phyloP scores from a whole-genome alignment of 2,797 vertebrate species.

The Eulemur mongoz region DNA sequence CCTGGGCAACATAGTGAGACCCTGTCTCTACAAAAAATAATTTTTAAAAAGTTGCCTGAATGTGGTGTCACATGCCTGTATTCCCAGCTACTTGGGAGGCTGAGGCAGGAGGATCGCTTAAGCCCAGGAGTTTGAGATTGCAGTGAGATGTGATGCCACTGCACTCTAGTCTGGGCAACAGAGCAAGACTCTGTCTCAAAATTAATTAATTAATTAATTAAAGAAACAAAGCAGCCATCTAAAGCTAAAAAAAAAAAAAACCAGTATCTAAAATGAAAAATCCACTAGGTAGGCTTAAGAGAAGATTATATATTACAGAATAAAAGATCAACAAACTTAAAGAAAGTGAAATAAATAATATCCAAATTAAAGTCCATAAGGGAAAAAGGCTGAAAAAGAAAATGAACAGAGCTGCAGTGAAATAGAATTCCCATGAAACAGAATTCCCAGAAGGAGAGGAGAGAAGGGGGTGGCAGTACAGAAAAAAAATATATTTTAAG shows the following conservation, averaged over 20 bases:
- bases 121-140: not conserved
- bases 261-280: not conserved
- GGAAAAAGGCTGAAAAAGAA: not conserved
- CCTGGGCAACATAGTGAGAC: no score
- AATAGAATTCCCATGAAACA: not conserved
- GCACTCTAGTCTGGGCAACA: not conserved
- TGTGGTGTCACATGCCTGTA: not conserved
- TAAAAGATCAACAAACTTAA: not conserved
- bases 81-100: not conserved
- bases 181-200: not conserved
- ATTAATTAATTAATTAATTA: not conserved
- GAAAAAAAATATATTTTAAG: not conserved
- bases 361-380: not conserved
- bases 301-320: not conserved
- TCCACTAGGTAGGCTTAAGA: not conserved
- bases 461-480: not conserved
- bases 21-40: no score
- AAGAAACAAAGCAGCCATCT: not conserved
- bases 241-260: not conserved
- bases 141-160: not conserved
- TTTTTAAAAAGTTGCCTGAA: not conserved
- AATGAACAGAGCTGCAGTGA: not conserved
- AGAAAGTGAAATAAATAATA: not conserved
- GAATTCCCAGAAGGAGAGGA: not conserved
- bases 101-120: not conserved